Conservation (phyloP, 2,797 vertebrate genomes). For the Enteromius paludinosus region DNA sequence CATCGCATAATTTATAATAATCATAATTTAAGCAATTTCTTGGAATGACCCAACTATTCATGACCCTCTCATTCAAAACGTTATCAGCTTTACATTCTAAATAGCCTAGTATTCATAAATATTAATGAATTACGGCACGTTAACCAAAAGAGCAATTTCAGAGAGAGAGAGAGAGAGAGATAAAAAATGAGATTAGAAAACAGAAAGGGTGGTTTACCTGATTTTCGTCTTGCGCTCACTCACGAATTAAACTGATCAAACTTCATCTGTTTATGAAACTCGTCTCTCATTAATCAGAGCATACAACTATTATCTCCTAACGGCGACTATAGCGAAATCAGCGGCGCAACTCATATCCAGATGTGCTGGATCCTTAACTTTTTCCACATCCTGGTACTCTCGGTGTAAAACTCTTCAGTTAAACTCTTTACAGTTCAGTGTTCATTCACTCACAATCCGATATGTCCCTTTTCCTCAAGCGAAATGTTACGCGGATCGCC, state of each 20-base stretch:
- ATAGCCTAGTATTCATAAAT: not conserved
- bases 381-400: slow-evolving; percentile 68
- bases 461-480: not conserved
- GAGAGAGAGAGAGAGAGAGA: not conserved
- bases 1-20: too few species aligned
- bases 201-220: slow-evolving; percentile 24
- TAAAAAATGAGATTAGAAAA: not conserved
- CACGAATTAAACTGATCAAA: slow-evolving; percentile 15
- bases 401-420: slow-evolving; percentile 5
- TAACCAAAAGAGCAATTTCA: not conserved
- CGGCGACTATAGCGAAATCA: not conserved
- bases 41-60: not conserved
- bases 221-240: slow-evolving; percentile 9
- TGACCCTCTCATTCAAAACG: not conserved
- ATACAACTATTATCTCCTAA: not conserved
- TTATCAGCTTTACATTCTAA: not conserved
- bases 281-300: not conserved
- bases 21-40: too few species aligned
- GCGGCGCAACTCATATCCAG: slow-evolving; percentile 53
- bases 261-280: slow-evolving; percentile 20
- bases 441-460: not conserved
- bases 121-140: not conserved
- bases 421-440: not conserved
- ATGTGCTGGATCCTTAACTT: slow-evolving; percentile 58
- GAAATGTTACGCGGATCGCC: not conserved